phyloP scores from a whole-genome alignment of 1,140 invertebrate genomes.

The Phenacoccus solenopsis region DNA sequence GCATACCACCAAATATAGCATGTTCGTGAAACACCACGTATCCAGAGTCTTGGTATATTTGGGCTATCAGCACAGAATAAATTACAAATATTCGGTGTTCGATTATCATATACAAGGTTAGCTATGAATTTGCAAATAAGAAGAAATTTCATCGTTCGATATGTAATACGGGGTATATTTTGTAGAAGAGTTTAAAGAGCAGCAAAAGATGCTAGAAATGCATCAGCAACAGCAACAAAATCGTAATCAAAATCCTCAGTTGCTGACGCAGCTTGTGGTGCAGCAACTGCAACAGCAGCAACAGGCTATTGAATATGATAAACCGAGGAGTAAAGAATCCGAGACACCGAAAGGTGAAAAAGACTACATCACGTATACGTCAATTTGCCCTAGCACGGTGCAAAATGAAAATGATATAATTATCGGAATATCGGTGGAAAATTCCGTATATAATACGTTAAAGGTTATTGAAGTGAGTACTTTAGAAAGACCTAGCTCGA shows the following conservation, averaged over 20 bases:
- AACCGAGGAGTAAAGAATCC: background rate
- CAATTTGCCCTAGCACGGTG: conserved; percentile 35
- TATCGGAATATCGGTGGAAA: conserved; percentile 39
- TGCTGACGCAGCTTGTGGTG: conserved; percentile 28
- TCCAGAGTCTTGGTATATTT: conserved; percentile 48
- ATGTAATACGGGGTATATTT: background rate
- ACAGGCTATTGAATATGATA: conserved; percentile 25
- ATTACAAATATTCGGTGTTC: conserved; percentile 23
- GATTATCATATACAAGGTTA: conserved; percentile 7
- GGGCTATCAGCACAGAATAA: conserved; percentile 37
- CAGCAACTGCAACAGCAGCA: conserved; percentile 29
- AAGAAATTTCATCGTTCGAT: background rate
- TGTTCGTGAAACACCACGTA: conserved; percentile 57
- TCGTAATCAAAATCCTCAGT: background rate
- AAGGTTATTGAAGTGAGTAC: conserved; percentile 36
- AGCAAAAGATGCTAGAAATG: background rate
- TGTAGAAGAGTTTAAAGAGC: conserved; percentile 7
- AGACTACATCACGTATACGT: conserved; percentile 39
- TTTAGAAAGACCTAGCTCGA: background rate
- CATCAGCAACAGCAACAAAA: background rate
- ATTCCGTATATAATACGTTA: conserved; percentile 36
- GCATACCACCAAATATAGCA: conserved; percentile 54
- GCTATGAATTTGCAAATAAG: background rate
- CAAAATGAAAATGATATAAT: conserved; percentile 29
- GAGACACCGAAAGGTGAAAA: conserved; percentile 32